phyloP scores from a whole-genome alignment of 2,888 invertebrate species.

The Dynastes maya region DNA sequence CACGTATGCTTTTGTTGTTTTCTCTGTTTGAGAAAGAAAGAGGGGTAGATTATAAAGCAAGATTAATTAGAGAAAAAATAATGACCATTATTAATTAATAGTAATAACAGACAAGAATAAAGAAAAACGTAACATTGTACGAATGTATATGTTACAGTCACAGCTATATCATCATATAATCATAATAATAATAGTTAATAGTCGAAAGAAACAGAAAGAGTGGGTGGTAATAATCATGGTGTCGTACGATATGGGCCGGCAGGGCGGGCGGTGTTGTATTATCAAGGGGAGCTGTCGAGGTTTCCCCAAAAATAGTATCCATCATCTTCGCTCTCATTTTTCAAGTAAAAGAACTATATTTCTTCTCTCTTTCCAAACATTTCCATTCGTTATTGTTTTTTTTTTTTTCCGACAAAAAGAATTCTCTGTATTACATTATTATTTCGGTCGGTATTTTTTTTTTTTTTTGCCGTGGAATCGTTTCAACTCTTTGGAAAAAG shows the following conservation, averaged over 20 bases:
- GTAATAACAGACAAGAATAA: slow-evolving; percentile 18
- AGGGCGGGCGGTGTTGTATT: background rate
- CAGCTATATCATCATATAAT: slow-evolving; percentile 18
- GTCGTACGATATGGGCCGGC: slow-evolving; percentile 1
- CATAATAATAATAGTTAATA: background rate
- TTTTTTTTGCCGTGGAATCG: background rate
- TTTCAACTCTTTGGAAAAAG: background rate
- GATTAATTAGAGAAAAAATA: too few relatives aligned
- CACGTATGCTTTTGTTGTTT: too few relatives aligned
- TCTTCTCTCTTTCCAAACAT: slow-evolving; percentile 7
- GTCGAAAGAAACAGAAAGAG: slow-evolving; percentile 29
- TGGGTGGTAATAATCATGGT: background rate
- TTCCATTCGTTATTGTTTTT: background rate
- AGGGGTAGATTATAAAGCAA: too few relatives aligned
- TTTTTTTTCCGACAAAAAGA: background rate
- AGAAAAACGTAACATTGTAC: slow-evolving; percentile 32
- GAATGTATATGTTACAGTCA: slow-evolving; percentile 43
- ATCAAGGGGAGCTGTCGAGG: background rate
- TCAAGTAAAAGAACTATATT: slow-evolving; percentile 16
- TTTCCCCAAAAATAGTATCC: background rate
- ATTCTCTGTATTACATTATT: background rate
- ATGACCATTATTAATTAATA: too few relatives aligned
- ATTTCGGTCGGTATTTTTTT: background rate
- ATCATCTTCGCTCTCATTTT: slow-evolving; percentile 10
- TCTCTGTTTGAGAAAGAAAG: too few relatives aligned